Conservation (phyloP, 2,797 vertebrate species). For the Antennarius maculatus region DNA sequence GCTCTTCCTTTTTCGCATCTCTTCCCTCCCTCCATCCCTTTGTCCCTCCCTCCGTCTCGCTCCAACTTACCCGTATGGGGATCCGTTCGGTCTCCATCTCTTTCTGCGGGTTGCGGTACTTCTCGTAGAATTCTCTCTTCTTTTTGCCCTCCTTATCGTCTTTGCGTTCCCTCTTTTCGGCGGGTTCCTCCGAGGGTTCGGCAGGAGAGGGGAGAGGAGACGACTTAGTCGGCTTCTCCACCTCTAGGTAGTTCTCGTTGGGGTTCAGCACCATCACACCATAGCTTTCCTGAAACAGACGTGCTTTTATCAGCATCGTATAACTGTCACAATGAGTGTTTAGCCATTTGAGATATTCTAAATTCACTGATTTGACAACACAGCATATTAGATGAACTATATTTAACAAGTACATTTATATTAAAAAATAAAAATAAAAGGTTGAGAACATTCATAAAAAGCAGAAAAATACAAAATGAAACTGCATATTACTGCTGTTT, state of each 20-base stretch:
- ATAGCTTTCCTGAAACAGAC: slow-evolving; percentile 88
- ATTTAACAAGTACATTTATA: not conserved
- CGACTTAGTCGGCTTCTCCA: slow-evolving; percentile 87
- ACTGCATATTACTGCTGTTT: not conserved
- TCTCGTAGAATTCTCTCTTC: slow-evolving; percentile 94
- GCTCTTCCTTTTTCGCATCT: slow-evolving; percentile 17
- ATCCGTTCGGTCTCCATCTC: slow-evolving; percentile 91
- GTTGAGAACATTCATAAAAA: not conserved
- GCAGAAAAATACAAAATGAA: not conserved
- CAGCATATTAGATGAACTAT: not conserved
- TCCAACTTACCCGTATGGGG: slow-evolving; percentile 89
- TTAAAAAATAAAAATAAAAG: not conserved
- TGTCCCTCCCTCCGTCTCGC: slow-evolving; percentile 9
- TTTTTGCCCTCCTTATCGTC: slow-evolving; percentile 93
- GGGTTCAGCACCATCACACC: slow-evolving; percentile 97
- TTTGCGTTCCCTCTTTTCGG: slow-evolving; percentile 94
- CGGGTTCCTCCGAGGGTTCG: slow-evolving; percentile 92
- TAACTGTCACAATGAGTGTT: not conserved
- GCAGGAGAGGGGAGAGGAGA: slow-evolving; percentile 79
- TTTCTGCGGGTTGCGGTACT: slow-evolving; percentile 96
- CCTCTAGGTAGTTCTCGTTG: slow-evolving; percentile 97
- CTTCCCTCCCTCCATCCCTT: slow-evolving; percentile 5
- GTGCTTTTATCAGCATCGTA: not conserved
- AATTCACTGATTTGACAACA: not conserved
- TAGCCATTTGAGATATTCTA: not conserved